These are phyloP conservation scores for Crenuchus spilurus DNA, from an alignment of 2,797 vertebrate genomes.

Conservation along the genomic window DNA sequence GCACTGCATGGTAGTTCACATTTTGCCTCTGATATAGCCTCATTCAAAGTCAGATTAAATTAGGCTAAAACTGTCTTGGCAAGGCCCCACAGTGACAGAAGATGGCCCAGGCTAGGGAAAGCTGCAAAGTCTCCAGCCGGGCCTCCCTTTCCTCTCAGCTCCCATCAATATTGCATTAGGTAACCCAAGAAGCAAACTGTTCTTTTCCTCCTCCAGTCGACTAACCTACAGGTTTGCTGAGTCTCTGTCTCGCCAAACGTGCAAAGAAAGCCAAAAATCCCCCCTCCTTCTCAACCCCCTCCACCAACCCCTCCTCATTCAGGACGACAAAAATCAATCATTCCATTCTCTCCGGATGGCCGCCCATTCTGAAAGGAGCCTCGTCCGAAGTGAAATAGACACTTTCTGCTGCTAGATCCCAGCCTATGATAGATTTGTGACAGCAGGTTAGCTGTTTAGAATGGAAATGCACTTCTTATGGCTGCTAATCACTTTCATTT, in stretches of 20 bases:
- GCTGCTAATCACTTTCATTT: conserved; percentile 79
- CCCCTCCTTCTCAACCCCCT: conserved; percentile 52
- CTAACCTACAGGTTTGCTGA: conserved; percentile 65
- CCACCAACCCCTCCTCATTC: conserved; percentile 75
- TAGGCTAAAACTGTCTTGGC: conserved; percentile 84
- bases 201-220: conserved; percentile 57
- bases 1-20: conserved; percentile 73
- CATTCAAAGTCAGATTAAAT: conserved; percentile 93
- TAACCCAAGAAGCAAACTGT: conserved; percentile 78
- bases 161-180: conserved; percentile 92
- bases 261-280: conserved; percentile 63
- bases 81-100: conserved; percentile 80
- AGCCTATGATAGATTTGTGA: conserved; percentile 76
- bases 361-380: conserved; percentile 77
- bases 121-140: conserved; percentile 76
- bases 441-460: conserved; percentile 69
- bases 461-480: conserved; percentile 73
- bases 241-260: conserved; percentile 68
- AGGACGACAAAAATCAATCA: conserved; percentile 82
- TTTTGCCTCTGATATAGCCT: conserved; percentile 83
- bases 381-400: conserved; percentile 80
- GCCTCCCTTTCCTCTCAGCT: conserved; percentile 75
- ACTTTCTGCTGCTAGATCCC: conserved; percentile 75
- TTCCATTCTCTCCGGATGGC: conserved; percentile 81
- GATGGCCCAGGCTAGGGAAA: conserved; percentile 83